Percentiles rank a stretch among this genome's conserved stretches.
These are phyloP conservation scores for Hycleus phaleratus DNA, from an alignment of 1,140 invertebrate genomes.

Conservation along the genomic window DNA sequence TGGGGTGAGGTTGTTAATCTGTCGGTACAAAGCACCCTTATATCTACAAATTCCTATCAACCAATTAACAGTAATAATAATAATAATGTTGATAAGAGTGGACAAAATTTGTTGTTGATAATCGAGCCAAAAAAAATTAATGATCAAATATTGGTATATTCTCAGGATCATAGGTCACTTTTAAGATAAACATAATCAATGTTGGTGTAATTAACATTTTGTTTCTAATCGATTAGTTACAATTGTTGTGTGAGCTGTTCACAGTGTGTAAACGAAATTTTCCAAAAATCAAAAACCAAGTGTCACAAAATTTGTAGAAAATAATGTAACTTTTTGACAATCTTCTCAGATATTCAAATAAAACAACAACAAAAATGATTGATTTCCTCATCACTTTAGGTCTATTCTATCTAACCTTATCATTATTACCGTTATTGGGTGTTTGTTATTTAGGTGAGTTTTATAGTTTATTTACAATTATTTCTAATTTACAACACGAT, in stretches of 20 bases:
- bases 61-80: no score
- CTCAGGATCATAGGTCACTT: neutral
- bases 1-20: no score
- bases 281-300: neutral
- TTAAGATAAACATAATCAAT: slow-evolving; percentile 5
- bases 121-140: no score
- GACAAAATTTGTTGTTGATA: no score
- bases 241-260: neutral
- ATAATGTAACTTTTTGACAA: no score
- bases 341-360: no score
- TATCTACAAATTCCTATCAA: no score
- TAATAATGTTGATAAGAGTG: no score
- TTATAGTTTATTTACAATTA: neutral
- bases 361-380: slow-evolving; percentile 16
- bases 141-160: no score
- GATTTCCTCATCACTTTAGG: slow-evolving; percentile 26
- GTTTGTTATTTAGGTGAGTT: slow-evolving; percentile 23
- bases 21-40: no score
- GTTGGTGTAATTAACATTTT: slow-evolving; percentile 10
- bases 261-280: neutral
- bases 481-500: neutral
- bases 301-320: no score
- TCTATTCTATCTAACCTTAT: slow-evolving; percentile 20
- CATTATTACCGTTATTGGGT: slow-evolving; percentile 16
- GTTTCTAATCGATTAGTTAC: neutral